Percentiles rank a stretch among this genome's conserved stretches.
phyloP scores from a whole-genome alignment of 2,888 invertebrate genomes.

The Ichneumoninae sp. region DNA sequence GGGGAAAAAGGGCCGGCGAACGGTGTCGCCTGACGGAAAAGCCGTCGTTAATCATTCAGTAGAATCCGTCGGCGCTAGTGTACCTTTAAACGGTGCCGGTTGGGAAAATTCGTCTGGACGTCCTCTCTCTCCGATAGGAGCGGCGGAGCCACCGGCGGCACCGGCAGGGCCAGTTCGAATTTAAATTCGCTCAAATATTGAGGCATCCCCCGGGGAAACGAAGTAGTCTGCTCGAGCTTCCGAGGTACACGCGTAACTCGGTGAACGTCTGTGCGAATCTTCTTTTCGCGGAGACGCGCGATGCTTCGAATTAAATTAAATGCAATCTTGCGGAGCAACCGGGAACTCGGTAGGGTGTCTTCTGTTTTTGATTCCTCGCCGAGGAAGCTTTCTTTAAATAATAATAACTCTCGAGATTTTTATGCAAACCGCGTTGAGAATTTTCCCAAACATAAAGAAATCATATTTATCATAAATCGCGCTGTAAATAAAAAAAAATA shows the following conservation, averaged over 20 bases:
- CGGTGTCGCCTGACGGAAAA: slow-evolving; percentile 68
- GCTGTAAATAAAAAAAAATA: too few relatives aligned
- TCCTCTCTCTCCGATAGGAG: slow-evolving; percentile 68
- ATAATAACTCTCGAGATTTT: too few relatives aligned
- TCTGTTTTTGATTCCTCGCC: neutral
- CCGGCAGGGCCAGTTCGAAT: slow-evolving; percentile 75
- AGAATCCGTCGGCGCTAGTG: slow-evolving; percentile 78
- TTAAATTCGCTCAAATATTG: slow-evolving; percentile 84
- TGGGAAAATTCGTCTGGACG: slow-evolving; percentile 82
- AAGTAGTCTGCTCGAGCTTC: neutral
- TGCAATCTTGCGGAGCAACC: neutral
- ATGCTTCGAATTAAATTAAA: neutral
- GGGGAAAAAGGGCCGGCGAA: slow-evolving; percentile 25
- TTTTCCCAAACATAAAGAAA: too few relatives aligned
- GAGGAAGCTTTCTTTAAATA: neutral
- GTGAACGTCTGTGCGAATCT: slow-evolving; percentile 45
- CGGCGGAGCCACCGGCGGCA: neutral
- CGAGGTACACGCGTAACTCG: neutral
- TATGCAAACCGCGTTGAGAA: too few relatives aligned
- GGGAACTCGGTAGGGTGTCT: neutral
- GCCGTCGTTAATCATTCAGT: slow-evolving; percentile 82
- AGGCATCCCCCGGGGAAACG: slow-evolving; percentile 59
- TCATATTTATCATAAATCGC: too few relatives aligned
- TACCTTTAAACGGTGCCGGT: slow-evolving; percentile 81
- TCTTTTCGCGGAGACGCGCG: slow-evolving; percentile 18